Evolutionary conservation across 2,888 invertebrate genomes (phyloP).

Genomic region (Hirtodrosophila confusa): DNA sequence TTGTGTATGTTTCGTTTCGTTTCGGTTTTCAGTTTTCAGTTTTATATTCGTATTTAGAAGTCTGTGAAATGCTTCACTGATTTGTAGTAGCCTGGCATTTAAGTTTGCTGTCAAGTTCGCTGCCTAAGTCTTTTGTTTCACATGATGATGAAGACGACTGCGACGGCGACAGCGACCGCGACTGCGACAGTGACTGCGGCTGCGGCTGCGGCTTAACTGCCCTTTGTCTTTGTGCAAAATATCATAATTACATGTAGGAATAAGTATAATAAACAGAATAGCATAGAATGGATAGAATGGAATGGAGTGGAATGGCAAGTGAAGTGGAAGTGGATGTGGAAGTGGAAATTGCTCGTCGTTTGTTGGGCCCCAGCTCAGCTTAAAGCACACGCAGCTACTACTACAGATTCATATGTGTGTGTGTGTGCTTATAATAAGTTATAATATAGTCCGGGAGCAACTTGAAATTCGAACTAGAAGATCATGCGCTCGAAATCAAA

Average conservation of each 20-base stretch:
- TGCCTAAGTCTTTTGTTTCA: conserved; percentile 68
- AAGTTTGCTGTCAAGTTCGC: conserved; percentile 49
- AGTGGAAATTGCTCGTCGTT: conserved; percentile 57
- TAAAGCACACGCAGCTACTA: conserved; percentile 39
- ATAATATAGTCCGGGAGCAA: background rate
- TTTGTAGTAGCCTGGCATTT: conserved; percentile 19
- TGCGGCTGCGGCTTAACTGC: conserved; percentile 54
- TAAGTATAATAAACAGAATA: conserved; percentile 50
- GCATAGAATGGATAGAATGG: conserved; percentile 32
- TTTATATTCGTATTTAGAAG: conserved; percentile 23
- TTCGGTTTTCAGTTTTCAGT: conserved; percentile 5
- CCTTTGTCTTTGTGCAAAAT: conserved; percentile 67
- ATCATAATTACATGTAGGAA: conserved; percentile 61
- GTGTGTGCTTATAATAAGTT: conserved; percentile 6
- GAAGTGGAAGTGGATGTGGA: conserved; percentile 33
- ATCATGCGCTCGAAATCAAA: conserved; percentile 21
- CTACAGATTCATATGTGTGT: conserved; percentile 1
- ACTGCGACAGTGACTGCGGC: background rate
- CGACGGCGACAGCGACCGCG: too few relatives aligned
- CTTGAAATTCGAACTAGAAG: conserved; percentile 16
- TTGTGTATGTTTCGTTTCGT: conserved; percentile 6
- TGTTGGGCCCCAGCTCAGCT: conserved; percentile 27
- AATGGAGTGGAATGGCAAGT: conserved; percentile 28
- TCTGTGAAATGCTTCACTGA: conserved; percentile 35
- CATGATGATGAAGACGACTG: conserved; percentile 8